Conservation (phyloP, 2,888 invertebrate species). For the Plemyria rubiginata region DNA sequence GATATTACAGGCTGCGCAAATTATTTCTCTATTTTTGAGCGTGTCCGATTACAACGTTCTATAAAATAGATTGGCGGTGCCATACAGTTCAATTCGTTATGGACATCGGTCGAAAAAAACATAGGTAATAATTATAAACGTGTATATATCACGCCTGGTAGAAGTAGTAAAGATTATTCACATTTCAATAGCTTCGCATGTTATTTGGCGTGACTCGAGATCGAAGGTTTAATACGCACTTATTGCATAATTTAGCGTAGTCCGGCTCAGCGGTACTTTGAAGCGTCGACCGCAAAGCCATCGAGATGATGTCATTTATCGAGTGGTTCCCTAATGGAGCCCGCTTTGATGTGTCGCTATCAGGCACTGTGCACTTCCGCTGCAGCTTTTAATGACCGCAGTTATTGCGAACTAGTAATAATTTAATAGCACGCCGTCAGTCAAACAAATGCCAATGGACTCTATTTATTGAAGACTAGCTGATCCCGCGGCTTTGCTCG, state of each 20-base stretch:
- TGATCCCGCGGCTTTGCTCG: too few species aligned
- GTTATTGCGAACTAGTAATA: constrained; percentile 26
- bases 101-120: constrained; percentile 11
- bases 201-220: too few species aligned
- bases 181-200: background rate
- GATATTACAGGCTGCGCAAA: constrained; percentile 3
- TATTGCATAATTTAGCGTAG: background rate
- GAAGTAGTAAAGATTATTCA: background rate
- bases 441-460: constrained; percentile 4
- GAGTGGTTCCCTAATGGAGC: constrained; percentile 14
- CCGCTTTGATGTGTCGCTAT: constrained; percentile 23
- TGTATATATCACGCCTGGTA: background rate
- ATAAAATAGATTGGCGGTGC: constrained; percentile 26
- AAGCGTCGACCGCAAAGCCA: background rate
- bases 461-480: background rate
- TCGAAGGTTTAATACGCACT: background rate
- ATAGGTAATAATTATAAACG: too few species aligned
- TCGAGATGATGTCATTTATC: constrained; percentile 3
- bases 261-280: background rate
- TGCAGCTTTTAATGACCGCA: constrained; percentile 10
- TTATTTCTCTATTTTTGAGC: constrained; percentile 11
- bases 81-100: constrained; percentile 21
- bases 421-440: constrained; percentile 7
- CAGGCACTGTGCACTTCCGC: constrained; percentile 25
- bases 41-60: constrained; percentile 15